Base-by-base conservation (phyloP, 2,113 vertebrate genomes). In the Sylvietta virens region DNA sequence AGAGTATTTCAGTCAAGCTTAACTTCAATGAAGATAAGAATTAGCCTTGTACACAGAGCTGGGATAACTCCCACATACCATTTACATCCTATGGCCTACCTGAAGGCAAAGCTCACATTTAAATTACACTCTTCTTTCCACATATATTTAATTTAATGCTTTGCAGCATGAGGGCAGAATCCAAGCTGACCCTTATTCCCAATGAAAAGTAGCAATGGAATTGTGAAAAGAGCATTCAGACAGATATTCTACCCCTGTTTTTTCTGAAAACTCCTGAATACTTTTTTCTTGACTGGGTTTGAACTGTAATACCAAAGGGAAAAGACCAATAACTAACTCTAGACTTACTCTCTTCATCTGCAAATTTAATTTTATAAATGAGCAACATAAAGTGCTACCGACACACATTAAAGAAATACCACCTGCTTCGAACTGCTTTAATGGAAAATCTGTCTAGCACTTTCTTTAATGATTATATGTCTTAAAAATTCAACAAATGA, bases 401-500 rank as follows among this genome's bases (percentile, higher is more conserved):
- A 86, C 61, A 56, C 77, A 66, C 72, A 93, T 94, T 92, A 96
- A 95, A 97, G 67, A 78, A 48, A 61, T 53, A 84, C 67, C 77
- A 89, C 78, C 83, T 97, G 51, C 74, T 93, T 81, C 47, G 18
- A 90, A 56, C 65, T 91, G 56, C 71, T 97, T 88, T 83, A 94
- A 88, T 96, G 93, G 94, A 92, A 97, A 97, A 97, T 95, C 73
- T 92, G 81, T 95, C 73, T 73, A 74, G 90, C 62, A 65, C 79
- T 95, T 96, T 94, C 71, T 92, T 97, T 97, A 97, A 96, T 67
- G 92, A 95, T 94, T 97, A 96, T 85, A 48, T 71, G 82, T 50
- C 94, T 97, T 95, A 94, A 94, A 96, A 97, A 91, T 91, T 95
- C 94, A 97, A 85, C 93, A 97, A 98, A 97, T 95, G 81, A 91